A percentile compares a stretch with the other conserved stretches of the same genome.
These are phyloP conservation scores for Drosophila tani DNA, from an alignment of 1,140 invertebrate species.

Conservation along the genomic window DNA sequence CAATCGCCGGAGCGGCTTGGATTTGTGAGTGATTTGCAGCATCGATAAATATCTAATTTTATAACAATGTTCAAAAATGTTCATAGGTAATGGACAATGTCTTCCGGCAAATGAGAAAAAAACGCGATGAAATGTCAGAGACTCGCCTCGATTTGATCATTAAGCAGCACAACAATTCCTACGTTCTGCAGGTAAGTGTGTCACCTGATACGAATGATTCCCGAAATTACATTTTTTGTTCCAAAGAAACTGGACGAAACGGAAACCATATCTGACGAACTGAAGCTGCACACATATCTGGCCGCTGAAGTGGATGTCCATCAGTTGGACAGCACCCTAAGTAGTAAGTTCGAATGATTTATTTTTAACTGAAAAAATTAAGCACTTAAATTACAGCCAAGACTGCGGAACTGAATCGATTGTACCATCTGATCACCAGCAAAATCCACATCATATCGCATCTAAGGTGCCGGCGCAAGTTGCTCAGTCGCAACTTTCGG, in stretches of 20 bases:
- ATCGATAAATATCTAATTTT: background rate
- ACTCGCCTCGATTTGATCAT: constrained; percentile 8
- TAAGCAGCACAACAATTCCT: constrained; percentile 11
- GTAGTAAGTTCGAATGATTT: background rate
- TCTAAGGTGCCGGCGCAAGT: constrained; percentile 18
- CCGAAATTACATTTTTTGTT: background rate
- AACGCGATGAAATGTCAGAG: constrained; percentile 14
- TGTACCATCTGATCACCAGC: background rate
- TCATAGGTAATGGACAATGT: background rate
- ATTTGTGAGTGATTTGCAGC: background rate
- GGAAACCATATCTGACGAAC: background rate
- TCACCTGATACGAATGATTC: fast-evolving
- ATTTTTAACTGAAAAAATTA: background rate
- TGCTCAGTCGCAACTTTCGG: constrained; percentile 6
- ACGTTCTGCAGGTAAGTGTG: constrained; percentile 1
- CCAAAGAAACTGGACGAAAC: constrained; percentile 18
- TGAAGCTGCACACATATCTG: constrained; percentile 3
- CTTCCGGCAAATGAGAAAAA: constrained; percentile 5
- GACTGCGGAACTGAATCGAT: background rate
- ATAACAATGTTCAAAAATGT: background rate
- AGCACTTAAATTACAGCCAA: background rate
- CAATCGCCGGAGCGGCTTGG: background rate
- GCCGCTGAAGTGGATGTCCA: constrained; percentile 2
- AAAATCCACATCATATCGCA: constrained; percentile 23
- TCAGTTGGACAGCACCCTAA: background rate